Conservation (phyloP, 2,888 invertebrate species). For the Hemistola chrysoprasaria region DNA sequence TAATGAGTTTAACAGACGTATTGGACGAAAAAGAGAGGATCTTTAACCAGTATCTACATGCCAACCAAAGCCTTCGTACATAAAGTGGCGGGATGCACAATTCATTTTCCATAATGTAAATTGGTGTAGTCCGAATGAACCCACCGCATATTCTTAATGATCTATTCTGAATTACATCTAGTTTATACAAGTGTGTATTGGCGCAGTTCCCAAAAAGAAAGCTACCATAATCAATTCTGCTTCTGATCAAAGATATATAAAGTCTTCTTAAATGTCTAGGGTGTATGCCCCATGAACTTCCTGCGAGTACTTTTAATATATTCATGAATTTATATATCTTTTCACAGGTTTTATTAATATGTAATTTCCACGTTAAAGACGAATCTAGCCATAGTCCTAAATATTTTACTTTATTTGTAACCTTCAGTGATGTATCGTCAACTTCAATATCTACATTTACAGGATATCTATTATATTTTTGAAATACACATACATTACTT, state of each 20-base stretch:
- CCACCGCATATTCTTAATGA: conserved; percentile 24
- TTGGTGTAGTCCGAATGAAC: conserved; percentile 25
- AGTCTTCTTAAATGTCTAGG: conserved; percentile 29
- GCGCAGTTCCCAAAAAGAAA: conserved; percentile 19
- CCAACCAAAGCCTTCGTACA: conserved; percentile 16
- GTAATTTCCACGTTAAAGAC: conserved; percentile 30
- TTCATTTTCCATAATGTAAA: too few relatives aligned
- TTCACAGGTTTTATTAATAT: conserved; percentile 31
- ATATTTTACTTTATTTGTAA: conserved; percentile 28
- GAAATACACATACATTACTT: conserved; percentile 31
- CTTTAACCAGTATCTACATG: conserved; percentile 19
- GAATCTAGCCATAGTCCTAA: conserved; percentile 35
- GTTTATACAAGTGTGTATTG: conserved; percentile 17
- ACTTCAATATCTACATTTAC: too few relatives aligned
- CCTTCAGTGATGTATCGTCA: conserved; percentile 11
- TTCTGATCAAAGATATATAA: too few relatives aligned
- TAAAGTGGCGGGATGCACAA: conserved; percentile 12
- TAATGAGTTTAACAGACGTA: too few relatives aligned
- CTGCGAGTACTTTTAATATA: neutral
- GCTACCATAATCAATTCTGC: conserved; percentile 29
- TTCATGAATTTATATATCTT: too few relatives aligned
- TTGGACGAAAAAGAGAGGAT: conserved; percentile 8
- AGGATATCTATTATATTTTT: too few relatives aligned
- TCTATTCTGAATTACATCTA: conserved; percentile 29
- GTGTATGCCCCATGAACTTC: conserved; percentile 36